A percentile compares a stretch with the other conserved stretches of the same genome.
Conservation (phyloP, 1,140 invertebrate genomes). For the Bombus ignitus region DNA sequence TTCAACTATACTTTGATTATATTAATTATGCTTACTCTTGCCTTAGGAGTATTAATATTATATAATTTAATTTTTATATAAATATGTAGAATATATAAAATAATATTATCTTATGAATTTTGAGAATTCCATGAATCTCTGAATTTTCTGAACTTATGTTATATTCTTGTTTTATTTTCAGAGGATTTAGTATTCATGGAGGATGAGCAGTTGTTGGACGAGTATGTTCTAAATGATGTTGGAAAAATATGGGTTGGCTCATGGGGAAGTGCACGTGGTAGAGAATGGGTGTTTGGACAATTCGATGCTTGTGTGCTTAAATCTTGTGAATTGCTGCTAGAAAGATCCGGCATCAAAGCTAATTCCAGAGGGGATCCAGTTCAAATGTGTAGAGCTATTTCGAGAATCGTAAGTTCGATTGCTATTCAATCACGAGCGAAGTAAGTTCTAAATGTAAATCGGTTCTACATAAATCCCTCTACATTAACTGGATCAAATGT, state of each 20-base stretch:
- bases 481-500: no score
- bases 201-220: slow-evolving; percentile 82
- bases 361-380: slow-evolving; percentile 88
- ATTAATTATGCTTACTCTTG: no score
- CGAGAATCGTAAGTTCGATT: slow-evolving; percentile 84
- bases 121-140: no score
- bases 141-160: no score
- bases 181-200: slow-evolving; percentile 85
- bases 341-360: slow-evolving; percentile 79
- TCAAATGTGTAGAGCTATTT: slow-evolving; percentile 87
- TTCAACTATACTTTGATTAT: no score
- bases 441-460: neutral
- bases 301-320: slow-evolving; percentile 84
- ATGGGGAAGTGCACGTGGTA: slow-evolving; percentile 81
- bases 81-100: no score
- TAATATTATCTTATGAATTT: no score
- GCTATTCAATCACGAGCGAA: neutral
- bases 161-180: slow-evolving; percentile 55
- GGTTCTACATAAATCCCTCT: neutral
- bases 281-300: slow-evolving; percentile 87
- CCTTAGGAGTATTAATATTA: neutral
- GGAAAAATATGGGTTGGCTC: slow-evolving; percentile 87
- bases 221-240: slow-evolving; percentile 87
- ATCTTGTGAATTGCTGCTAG: slow-evolving; percentile 82
- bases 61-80: no score